Percentiles rank a stretch among this genome's conserved stretches.
Evolutionary conservation across 2,113 vertebrate genomes (phyloP).

Genomic region (Nesoenas mayeri): DNA sequence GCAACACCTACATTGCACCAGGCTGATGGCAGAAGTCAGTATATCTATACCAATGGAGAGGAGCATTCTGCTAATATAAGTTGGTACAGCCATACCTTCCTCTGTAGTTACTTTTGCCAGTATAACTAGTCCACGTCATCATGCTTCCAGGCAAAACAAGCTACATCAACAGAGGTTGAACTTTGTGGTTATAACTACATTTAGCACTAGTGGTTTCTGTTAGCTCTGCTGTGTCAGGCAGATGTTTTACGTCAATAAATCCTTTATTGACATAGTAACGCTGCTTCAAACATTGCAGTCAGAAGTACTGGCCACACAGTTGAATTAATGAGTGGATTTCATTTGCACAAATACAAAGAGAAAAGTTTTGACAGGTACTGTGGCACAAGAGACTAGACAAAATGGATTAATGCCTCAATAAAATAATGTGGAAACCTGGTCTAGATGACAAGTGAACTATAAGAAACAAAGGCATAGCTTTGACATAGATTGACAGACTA

Average conservation of each 20-base stretch:
- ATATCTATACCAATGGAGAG: not conserved
- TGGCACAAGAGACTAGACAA: not conserved
- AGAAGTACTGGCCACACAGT: not conserved
- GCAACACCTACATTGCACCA: not conserved
- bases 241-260: not conserved
- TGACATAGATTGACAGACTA: not conserved
- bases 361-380: not conserved
- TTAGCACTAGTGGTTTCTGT: not conserved
- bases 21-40: not conserved
- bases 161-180: not conserved
- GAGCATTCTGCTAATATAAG: not conserved
- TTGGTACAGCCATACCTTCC: not conserved
- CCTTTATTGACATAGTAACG: not conserved
- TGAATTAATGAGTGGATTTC: not conserved
- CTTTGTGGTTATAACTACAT: not conserved
- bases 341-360: not conserved
- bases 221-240: not conserved
- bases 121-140: not conserved
- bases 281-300: not conserved
- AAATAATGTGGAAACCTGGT: not conserved
- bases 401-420: not conserved
- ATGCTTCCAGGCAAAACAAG: not conserved
- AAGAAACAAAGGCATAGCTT: not conserved
- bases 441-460: not conserved
- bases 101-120: not conserved